Base-by-base conservation (phyloP, 1,140 invertebrate genomes). In the Homalodisca vitripennis region DNA sequence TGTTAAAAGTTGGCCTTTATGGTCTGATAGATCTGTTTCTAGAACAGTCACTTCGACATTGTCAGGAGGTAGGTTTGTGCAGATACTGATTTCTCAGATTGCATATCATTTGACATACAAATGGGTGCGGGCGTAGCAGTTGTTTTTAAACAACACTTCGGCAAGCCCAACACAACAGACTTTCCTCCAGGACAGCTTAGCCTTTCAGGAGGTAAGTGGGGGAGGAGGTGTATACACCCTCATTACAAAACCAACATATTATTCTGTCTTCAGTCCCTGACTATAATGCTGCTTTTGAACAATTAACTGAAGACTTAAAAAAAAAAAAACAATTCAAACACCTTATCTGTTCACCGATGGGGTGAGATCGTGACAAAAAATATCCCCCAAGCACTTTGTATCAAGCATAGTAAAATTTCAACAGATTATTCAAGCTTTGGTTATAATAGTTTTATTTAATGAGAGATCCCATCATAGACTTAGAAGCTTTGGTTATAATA, bases 291-390 rank as follows among this genome's bases (percentile, higher is more conserved):
- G 6, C 48, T n/a, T 51, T 51, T 20, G n/a, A 51, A 6, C 48
- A 51, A 3, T 22, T 51, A 20, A 51, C n/a, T n/a, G n/a, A 51
- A 51, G 48, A 51, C n/a, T 51, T 51, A 14, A 3, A 51, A 51
- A 20, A 6, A 3, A 51, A 51, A 22, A 6, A n/a, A n/a, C n/a
- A 51, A 51, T 51, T 51, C 22, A 51, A 6, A 51, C 17, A n/a
- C 17, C n/a, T 51, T 3, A 51, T 51, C 22, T 51, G 48, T 20
- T 51, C 48, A 51, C 48, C 48, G n/a, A 51, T 51, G 48, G 48
- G 48, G n/a, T 51, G 48, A 3, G 22, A 20, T 14, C 48, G 48
- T 12, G 48, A 51, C 22, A n/a, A n/a, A 3, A 3, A 20, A 51
- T 51, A 12, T 51, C 48, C 48, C 48, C 48, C n/a, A 6, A 12